Evolutionary conservation across 2,113 vertebrate genomes (phyloP).

Genomic region (Prochilodus magdalenae): DNA sequence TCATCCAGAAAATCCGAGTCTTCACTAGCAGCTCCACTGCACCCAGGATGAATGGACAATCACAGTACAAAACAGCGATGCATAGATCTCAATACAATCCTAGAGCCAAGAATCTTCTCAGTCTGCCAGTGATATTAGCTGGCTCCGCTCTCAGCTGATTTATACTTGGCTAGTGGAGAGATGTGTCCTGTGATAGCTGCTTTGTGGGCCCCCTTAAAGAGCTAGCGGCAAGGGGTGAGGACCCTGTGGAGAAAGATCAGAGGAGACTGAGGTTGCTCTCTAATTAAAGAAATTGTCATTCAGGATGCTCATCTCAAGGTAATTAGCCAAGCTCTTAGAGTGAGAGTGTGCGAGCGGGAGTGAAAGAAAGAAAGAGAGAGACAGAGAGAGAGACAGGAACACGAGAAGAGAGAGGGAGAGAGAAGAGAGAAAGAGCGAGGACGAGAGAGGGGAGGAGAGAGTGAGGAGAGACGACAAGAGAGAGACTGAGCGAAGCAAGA

Average conservation of each 20-base stretch:
- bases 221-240: slow-evolving; percentile 3
- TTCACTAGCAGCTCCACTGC: background rate
- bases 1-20: background rate
- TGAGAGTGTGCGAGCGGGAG: background rate
- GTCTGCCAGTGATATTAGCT: slow-evolving; percentile 35
- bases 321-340: slow-evolving; percentile 38
- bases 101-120: slow-evolving; percentile 17
- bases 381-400: too few relatives aligned
- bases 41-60: slow-evolving; percentile 35
- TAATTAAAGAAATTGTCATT: slow-evolving; percentile 45
- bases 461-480: too few relatives aligned
- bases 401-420: too few relatives aligned
- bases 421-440: too few relatives aligned
- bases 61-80: slow-evolving; percentile 34
- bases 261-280: slow-evolving; percentile 27
- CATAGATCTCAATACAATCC: too few relatives aligned
- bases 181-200: slow-evolving; percentile 2
- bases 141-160: slow-evolving; percentile 32
- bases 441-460: too few relatives aligned
- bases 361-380: background rate
- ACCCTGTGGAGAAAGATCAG: slow-evolving; percentile 28
- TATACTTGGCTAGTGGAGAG: slow-evolving; percentile 25
- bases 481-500: too few relatives aligned
- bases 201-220: background rate
- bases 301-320: slow-evolving; percentile 32